Evolutionary conservation across 1,140 invertebrate species (phyloP), one percentile per base, ranked within the genome.

Genomic region (Drosophila elegans): DNA sequence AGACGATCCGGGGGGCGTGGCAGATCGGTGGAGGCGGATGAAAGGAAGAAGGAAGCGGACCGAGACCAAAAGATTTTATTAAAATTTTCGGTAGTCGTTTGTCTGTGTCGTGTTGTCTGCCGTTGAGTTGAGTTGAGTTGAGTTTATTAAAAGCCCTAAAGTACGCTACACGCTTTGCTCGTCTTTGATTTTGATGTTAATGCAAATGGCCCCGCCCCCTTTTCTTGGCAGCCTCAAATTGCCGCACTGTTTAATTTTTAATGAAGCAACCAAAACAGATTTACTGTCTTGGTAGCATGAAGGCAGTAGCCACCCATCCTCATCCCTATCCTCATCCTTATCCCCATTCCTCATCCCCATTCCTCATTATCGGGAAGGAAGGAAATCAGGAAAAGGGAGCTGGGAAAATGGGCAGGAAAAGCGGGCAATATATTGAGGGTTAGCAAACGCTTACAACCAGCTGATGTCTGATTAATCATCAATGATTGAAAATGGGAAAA

Each of bases 131-230:
- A 27, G 27, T 10, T 21, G 48, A 54, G 60, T 52, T 54, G 63
- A 77, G 63, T 77, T 77, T 86, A 86, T 86, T 86, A 75, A 81
- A 86, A 81, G 68, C 52, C 76, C 57, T 45, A 55, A 59, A 77
- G 55, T 55, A 69, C 64, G 53, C 36, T 51, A 13, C 41, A 53
- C 61, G 45, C 61, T 53, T 57, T 38, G 60, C 48, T n/a, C 34
- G 59, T 56, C 78, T 84, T 86, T 82, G 81, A 85, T 86, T 86
- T 85, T 85, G 64, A 82, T 86, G 83, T 78, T 85, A 80, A 84
- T 78, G 82, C 74, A 81, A 84, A 84, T 83, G 78, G 76, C 69
- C 69, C 38, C 41, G 3, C 34, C 48, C 5, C 51, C 21, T n/a
- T n/a, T 32, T 11, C 3, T 9, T 49, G 34, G 32, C 53, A 42